phyloP scores from a whole-genome alignment of 2,113 vertebrate genomes.

The Oreochromis niloticus region DNA sequence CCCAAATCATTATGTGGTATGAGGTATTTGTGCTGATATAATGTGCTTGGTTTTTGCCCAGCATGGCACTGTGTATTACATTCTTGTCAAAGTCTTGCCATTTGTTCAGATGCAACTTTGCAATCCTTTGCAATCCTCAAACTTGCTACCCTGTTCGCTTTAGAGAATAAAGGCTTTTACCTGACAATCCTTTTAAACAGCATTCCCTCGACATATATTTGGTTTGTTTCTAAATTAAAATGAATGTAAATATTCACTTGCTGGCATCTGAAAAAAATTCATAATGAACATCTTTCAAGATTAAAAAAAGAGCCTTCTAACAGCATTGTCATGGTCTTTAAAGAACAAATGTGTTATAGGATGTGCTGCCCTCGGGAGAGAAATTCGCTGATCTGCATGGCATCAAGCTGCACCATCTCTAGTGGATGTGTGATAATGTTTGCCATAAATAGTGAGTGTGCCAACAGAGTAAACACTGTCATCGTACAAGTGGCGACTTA shows the following conservation, averaged over 20 bases:
- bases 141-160: neutral
- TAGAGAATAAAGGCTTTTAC: neutral
- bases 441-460: constrained; percentile 16
- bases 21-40: neutral
- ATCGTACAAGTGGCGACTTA: neutral
- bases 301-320: neutral
- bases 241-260: neutral
- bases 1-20: neutral
- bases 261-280: neutral
- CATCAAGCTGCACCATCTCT: neutral
- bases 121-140: neutral
- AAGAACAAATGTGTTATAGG: neutral
- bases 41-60: neutral
- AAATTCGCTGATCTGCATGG: neutral
- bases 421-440: neutral
- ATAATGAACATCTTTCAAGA: neutral
- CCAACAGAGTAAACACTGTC: neutral
- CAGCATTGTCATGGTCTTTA: neutral
- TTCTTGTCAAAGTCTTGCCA: neutral
- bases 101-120: neutral
- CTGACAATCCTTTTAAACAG: neutral
- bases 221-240: neutral
- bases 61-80: neutral
- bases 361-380: neutral
- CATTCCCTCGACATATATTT: neutral